phyloP scores from a whole-genome alignment of 2,888 invertebrate species.

The Podabrus alpinus region DNA sequence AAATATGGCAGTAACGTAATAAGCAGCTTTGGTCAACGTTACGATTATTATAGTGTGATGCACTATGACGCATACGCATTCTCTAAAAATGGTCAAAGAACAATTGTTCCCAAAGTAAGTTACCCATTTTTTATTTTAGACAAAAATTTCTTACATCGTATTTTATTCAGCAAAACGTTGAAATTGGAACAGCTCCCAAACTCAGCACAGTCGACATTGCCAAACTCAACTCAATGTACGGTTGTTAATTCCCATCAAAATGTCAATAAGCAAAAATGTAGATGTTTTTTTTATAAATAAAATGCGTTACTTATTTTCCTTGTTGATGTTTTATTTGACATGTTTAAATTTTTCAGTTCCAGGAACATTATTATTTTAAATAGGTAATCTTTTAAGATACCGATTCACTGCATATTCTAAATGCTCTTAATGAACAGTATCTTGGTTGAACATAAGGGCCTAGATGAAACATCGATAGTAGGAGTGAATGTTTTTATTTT shows the following conservation, averaged over 20 bases:
- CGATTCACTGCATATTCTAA: too few relatives aligned
- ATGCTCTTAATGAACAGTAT: too few relatives aligned
- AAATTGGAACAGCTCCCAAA: slow-evolving; percentile 62
- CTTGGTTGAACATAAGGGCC: too few relatives aligned
- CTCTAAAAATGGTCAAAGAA: slow-evolving; percentile 67
- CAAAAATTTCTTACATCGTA: not conserved
- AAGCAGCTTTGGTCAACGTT: slow-evolving; percentile 68
- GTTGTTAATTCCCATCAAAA: not conserved
- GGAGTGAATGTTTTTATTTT: too few relatives aligned
- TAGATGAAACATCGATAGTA: too few relatives aligned
- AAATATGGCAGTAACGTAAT: slow-evolving; percentile 54
- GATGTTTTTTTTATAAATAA: too few relatives aligned
- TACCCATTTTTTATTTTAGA: not conserved
- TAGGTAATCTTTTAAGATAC: too few relatives aligned
- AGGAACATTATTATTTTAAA: too few relatives aligned
- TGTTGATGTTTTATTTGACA: too few relatives aligned
- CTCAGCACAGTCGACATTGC: slow-evolving; percentile 62
- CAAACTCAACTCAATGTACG: slow-evolving; percentile 65
- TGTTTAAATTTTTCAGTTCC: too few relatives aligned
- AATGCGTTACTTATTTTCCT: too few relatives aligned
- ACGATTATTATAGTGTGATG: slow-evolving; percentile 76
- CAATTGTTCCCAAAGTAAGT: slow-evolving; percentile 57
- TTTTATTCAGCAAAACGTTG: slow-evolving; percentile 47
- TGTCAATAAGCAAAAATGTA: too few relatives aligned
- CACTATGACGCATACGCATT: slow-evolving; percentile 73